Evolutionary conservation across 2,113 vertebrate species (phyloP).

Genomic region (Rhinolophus sinicus): DNA sequence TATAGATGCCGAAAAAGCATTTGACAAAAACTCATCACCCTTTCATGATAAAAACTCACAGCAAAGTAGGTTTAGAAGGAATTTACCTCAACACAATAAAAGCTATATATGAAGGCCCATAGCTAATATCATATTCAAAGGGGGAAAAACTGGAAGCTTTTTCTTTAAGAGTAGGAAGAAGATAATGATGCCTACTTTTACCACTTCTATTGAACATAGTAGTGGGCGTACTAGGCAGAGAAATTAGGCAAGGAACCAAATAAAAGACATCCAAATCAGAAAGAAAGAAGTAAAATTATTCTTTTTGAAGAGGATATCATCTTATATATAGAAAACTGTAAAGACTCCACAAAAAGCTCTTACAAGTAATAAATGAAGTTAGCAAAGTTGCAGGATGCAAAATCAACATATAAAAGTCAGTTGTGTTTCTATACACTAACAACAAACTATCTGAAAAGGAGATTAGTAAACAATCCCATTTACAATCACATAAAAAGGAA

Average conservation of each 20-base stretch:
- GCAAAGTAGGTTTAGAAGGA: background rate
- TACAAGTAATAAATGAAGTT: constrained; percentile 15
- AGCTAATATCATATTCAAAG: background rate
- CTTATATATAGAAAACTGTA: background rate
- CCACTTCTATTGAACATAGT: background rate
- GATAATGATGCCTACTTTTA: background rate
- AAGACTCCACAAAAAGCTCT: background rate
- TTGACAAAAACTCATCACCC: background rate
- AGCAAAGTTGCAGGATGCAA: background rate
- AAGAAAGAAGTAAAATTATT: background rate
- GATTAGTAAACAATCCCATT: background rate
- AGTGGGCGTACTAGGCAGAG: background rate
- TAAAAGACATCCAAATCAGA: background rate
- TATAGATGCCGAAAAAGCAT: background rate
- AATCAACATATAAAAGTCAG: background rate
- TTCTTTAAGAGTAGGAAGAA: background rate
- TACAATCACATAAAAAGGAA: background rate
- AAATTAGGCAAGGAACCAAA: background rate
- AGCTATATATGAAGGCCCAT: background rate
- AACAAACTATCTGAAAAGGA: background rate
- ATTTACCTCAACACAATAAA: background rate
- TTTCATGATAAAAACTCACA: background rate
- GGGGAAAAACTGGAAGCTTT: background rate
- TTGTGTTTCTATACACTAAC: background rate
- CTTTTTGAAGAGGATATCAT: background rate